Evolutionary conservation across 1,140 invertebrate species (phyloP).

Genomic region (Scaptomyza pallida): DNA sequence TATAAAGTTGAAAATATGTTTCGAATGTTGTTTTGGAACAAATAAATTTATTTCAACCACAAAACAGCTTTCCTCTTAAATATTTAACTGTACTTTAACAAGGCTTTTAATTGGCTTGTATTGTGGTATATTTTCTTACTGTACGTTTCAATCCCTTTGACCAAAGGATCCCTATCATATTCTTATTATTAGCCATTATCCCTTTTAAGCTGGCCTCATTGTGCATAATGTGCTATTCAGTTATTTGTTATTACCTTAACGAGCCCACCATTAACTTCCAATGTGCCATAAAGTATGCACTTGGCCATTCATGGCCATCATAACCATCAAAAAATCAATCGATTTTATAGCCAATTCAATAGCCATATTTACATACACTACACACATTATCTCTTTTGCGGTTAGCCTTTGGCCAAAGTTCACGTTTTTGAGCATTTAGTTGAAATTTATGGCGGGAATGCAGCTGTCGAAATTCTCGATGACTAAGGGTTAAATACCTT

Average conservation of each 20-base stretch:
- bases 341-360: too few relatives aligned
- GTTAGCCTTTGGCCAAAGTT: constrained; percentile 17
- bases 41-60: too few relatives aligned
- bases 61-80: background rate
- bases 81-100: constrained; percentile 42
- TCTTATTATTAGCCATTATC: constrained; percentile 33
- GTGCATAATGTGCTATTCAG: constrained; percentile 66
- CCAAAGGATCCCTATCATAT: constrained; percentile 1
- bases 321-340: constrained; percentile 62
- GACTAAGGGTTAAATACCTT: too few relatives aligned
- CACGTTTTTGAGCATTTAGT: background rate
- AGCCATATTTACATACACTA: constrained; percentile 17
- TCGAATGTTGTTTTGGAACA: too few relatives aligned
- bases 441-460: background rate
- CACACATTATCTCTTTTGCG: background rate
- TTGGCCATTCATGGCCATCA: constrained; percentile 14
- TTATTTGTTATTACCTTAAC: constrained; percentile 78
- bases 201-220: constrained; percentile 54
- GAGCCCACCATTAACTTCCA: constrained; percentile 59
- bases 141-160: background rate
- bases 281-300: constrained; percentile 21
- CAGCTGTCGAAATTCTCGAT: background rate
- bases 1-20: background rate
- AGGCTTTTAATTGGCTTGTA: constrained; percentile 53
- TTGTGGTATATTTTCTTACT: constrained; percentile 2